Conservation (phyloP, 2,888 invertebrate genomes). For the Diogma glabrata region DNA sequence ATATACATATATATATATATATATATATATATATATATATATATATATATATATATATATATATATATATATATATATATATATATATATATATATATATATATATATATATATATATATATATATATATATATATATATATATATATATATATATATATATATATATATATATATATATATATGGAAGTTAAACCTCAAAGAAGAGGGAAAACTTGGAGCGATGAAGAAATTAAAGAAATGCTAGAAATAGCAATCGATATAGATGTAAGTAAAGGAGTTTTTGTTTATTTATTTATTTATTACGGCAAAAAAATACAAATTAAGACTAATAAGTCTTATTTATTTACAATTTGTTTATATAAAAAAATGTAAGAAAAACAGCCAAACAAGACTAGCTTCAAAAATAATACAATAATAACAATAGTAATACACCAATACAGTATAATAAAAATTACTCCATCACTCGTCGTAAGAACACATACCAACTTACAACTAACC, state of each 20-base stretch:
- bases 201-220: not conserved
- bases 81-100: constrained; percentile 1
- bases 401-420: no score
- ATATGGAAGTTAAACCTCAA: not conserved
- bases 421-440: no score
- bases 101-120: constrained; percentile 3
- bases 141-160: not conserved
- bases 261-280: not conserved
- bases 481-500: no score
- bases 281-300: not conserved
- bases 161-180: not conserved
- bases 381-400: no score
- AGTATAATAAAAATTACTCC: no score
- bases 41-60: constrained; percentile 3
- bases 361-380: no score
- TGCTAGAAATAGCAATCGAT: not conserved
- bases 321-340: no score
- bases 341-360: no score
- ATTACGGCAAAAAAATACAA: not conserved
- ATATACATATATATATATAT: not conserved
- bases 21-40: constrained; percentile 2
- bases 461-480: no score
- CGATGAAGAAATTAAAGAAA: not conserved
- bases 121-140: constrained; percentile 3
- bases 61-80: constrained; percentile 3